Base-by-base conservation (phyloP, 2,797 vertebrate species). In the Sebastes diaconus region DNA sequence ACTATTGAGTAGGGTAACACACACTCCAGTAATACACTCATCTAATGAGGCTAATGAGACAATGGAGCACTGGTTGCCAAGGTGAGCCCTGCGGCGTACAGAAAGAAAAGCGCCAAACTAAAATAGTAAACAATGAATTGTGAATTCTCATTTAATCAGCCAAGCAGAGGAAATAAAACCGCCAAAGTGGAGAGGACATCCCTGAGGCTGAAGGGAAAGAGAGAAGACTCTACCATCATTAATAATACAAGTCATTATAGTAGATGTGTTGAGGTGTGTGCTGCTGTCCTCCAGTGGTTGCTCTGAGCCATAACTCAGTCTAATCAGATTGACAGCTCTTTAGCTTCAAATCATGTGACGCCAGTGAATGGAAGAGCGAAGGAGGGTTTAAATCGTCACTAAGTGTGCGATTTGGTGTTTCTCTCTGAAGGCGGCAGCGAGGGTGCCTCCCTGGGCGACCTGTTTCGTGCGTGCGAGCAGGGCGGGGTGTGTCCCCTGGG, bases 401-500 rank as follows among this genome's bases (percentile, higher is more conserved):
- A 59, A 73, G 7, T 8, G n/a, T 57, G 10, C 14, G 7, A 24
- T 39, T 75, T 9, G 80, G n/a, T 55, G 20, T 68, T 10, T 73
- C 36, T 63, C 29, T 64, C 25, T 54, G 50, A 36, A 93, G 92
- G 90, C 20, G 93, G 96, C 89, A 95, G 96, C 66, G 93, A 97
- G 90, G 95, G 96, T 60, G 97, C 97, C 68, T 98, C 98, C 61
- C 94, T 99, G 85, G 97, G 97, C 86, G 98, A 99, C 95, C 96
- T 99, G 94, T 99, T 97, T 87, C 97, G 96, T 77, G 98, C 97
- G 9, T 96, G 99, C 91, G 98, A 99, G 93, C 96, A 97, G 93
- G 97, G 98, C 89, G 97, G 96, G 81, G 96, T 99, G 78, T 98
- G 97, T 63, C 98, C 97, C n/a, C 88, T 98, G 84, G 98, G 98